phyloP scores from a whole-genome alignment of 2,113 vertebrate genomes.

The Oenanthe oenanthe region DNA sequence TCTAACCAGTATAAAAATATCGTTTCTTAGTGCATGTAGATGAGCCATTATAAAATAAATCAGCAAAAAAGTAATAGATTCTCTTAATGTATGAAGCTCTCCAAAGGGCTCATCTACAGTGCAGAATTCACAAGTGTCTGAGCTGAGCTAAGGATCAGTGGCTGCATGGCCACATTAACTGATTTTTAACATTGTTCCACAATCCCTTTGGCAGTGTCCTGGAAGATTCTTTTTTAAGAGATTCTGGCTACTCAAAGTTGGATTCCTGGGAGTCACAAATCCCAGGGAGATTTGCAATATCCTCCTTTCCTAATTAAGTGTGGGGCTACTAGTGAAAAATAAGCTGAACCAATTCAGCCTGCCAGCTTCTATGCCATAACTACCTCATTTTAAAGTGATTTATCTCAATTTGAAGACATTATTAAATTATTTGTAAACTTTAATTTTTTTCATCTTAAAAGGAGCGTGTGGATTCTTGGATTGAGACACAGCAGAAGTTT shows the following conservation, averaged over 20 bases:
- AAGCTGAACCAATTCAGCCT: neutral
- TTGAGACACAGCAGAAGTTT: neutral
- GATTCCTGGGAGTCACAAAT: neutral
- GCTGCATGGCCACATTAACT: neutral
- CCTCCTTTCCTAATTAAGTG: neutral
- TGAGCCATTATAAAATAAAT: slow-evolving; percentile 65
- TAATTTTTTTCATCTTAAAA: neutral
- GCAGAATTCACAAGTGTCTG: neutral
- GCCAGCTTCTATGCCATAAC: neutral
- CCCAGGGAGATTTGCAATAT: neutral
- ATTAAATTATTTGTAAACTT: neutral
- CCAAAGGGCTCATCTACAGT: neutral
- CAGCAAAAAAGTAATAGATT: slow-evolving; percentile 52
- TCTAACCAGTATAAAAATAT: slow-evolving; percentile 39
- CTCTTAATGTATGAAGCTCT: slow-evolving; percentile 12
- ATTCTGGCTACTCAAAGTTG: neutral
- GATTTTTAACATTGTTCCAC: neutral
- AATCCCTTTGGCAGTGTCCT: neutral
- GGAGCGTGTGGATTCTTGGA: neutral
- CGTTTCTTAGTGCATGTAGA: slow-evolving; percentile 29
- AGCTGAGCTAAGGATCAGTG: neutral
- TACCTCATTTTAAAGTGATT: neutral
- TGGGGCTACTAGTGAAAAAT: neutral
- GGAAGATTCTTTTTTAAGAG: neutral
- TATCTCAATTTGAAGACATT: neutral